phyloP scores from a whole-genome alignment of 2,888 invertebrate species.

The Andrena hattorfiana region DNA sequence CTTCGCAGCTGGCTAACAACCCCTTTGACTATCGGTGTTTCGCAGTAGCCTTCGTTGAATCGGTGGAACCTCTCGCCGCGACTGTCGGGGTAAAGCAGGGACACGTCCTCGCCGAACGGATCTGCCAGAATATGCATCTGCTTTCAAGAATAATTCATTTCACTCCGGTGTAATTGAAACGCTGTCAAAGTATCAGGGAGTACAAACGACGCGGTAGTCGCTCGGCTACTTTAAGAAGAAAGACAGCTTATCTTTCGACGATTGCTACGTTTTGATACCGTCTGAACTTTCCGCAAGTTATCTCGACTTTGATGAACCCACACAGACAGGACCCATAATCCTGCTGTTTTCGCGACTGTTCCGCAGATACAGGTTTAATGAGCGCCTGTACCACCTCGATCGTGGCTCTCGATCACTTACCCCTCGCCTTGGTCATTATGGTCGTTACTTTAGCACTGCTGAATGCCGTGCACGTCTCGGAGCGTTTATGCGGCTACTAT shows the following conservation, averaged over 20 bases:
- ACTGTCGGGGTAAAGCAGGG: conserved; percentile 44
- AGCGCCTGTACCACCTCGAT: background rate
- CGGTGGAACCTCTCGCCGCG: background rate
- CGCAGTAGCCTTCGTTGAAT: conserved; percentile 7
- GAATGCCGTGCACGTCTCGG: conserved; percentile 40
- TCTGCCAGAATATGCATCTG: conserved; percentile 16
- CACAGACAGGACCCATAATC: background rate
- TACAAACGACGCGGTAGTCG: too few relatives aligned
- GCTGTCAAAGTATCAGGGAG: too few relatives aligned
- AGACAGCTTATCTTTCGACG: background rate
- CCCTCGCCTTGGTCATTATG: conserved; percentile 70
- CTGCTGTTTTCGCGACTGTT: background rate
- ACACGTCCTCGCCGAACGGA: conserved; percentile 48
- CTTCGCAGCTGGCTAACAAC: conserved; percentile 70
- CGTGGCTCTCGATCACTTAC: conserved; percentile 66
- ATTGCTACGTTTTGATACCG: background rate
- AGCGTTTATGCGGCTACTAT: conserved; percentile 55
- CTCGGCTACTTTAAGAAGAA: too few relatives aligned
- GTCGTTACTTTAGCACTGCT: conserved; percentile 54
- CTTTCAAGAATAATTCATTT: too few relatives aligned
- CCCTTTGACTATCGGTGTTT: conserved; percentile 71
- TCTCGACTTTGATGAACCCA: too few relatives aligned
- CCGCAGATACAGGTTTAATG: background rate
- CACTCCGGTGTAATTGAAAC: too few relatives aligned
- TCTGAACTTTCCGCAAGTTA: background rate